A percentile compares a stretch with the other conserved stretches of the same genome.
Evolutionary conservation across 2,113 vertebrate genomes (phyloP).

Genomic region (Vicugna pacos): DNA sequence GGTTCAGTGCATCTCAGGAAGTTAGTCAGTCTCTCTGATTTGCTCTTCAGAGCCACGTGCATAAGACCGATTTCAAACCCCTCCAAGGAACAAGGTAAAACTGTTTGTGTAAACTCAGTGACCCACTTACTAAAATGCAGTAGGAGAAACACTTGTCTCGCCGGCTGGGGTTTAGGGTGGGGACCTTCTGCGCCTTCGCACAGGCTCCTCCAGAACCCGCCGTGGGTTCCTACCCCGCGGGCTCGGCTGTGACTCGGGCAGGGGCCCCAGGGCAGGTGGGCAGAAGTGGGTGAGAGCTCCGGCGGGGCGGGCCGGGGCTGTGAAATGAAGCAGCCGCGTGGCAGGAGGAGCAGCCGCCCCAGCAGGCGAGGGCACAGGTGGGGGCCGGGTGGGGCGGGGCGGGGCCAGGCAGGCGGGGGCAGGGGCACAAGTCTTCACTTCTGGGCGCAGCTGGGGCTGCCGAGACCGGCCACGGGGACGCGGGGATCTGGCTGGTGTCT

Average conservation of each 20-base stretch:
- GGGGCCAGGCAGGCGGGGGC: background rate
- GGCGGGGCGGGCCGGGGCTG: accelerated
- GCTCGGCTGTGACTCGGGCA: background rate
- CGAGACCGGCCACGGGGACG: accelerated
- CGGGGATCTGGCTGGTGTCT: background rate
- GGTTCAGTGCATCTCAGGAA: background rate
- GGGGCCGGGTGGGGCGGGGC: background rate
- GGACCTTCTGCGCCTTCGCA: background rate
- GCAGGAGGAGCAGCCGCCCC: background rate
- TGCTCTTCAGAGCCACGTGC: background rate
- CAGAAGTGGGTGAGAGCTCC: background rate
- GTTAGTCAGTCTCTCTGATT: background rate
- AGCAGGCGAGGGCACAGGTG: background rate
- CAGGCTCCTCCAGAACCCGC: background rate
- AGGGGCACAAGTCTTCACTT: background rate
- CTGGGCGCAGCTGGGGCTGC: too few species aligned
- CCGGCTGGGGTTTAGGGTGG: background rate
- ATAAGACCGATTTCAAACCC: background rate
- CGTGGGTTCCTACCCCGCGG: background rate
- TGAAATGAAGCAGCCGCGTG: background rate
- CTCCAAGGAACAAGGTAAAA: background rate
- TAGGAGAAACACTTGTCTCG: accelerated
- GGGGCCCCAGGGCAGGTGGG: background rate
- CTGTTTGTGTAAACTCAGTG: background rate
- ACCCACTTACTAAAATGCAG: background rate